Base-by-base conservation (phyloP, 2,797 vertebrate genomes). In the Helostoma temminkii region DNA sequence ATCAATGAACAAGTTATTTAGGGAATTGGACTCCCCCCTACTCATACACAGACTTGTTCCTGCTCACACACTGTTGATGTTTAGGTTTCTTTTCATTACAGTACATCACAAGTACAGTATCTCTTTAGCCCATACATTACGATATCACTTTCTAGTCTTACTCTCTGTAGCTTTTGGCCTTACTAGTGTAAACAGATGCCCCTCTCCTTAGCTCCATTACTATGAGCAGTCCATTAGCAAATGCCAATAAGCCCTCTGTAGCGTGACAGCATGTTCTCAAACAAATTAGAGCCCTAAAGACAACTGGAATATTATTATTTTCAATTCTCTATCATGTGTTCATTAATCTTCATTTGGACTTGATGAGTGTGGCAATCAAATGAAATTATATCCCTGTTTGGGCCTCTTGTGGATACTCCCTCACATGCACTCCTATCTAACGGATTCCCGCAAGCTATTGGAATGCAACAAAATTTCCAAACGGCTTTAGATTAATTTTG, bases 1-100 rank as follows among this genome's bases (percentile, higher is more conserved):
- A 93, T 94, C 92, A 91, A 93, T 94, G 88, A 82, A 92, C 88
- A 92, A 82, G 88, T 91, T 91, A 91, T 92, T 93, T 86, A 89
- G 87, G 73, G 88, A 89, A 89, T 89, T 86, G 82, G 73, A 67
- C 67, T 11, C 34, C 78, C 67, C n/a, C 72, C 49, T 63, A 62
- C 39, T 56, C 58, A 42, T 57, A n/a, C 45, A 45, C 63, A 64
- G 56, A 58, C 64, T 79, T 24, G 1, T 54, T 79, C 49, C 55
- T 60, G 32, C 59, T 81, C 74, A 37, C 45, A 71, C 64, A 52
- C 46, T 61, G 39, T 21, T 22, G n/a, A 59, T 14, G 37, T 79
- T 69, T 25, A 52, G 26, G 21, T 60, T 66, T 50, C 72, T 71
- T 48, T 62, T 66, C 43, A 57, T 60, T 53, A 45, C 66, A 47